Percentiles rank a stretch among this genome's conserved stretches.
phyloP scores from a whole-genome alignment of 2,797 vertebrate species.

The Benthosema pterotum region DNA sequence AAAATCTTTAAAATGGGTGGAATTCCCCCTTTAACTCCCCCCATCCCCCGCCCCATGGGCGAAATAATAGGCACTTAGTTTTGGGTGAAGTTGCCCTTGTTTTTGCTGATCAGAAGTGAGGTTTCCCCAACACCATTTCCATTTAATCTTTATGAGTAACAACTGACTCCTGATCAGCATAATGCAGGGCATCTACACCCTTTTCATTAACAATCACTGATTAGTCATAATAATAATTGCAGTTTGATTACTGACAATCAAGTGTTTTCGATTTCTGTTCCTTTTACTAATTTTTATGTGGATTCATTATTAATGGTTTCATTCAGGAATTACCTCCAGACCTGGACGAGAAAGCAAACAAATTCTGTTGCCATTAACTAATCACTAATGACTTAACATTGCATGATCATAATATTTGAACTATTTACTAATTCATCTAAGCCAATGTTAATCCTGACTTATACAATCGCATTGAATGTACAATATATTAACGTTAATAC shows the following conservation, averaged over 20 bases:
- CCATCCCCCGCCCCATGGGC: not conserved
- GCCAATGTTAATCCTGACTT: slow-evolving; percentile 5
- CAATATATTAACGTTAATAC: slow-evolving; percentile 24
- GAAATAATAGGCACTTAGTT: slow-evolving; percentile 4
- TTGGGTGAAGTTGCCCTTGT: slow-evolving; percentile 5
- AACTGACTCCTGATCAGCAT: slow-evolving; percentile 1
- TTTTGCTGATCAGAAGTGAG: not conserved
- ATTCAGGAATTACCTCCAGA: slow-evolving; percentile 29
- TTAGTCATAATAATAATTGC: not conserved
- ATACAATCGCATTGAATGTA: not conserved
- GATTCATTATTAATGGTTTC: slow-evolving; percentile 12
- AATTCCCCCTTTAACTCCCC: no score
- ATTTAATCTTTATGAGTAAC: not conserved
- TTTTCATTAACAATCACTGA: slow-evolving; percentile 23
- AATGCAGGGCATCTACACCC: slow-evolving; percentile 14
- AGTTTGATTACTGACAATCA: slow-evolving; percentile 8
- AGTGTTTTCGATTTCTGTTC: slow-evolving; percentile 9
- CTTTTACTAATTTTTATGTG: slow-evolving; percentile 32
- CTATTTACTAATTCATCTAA: slow-evolving; percentile 1
- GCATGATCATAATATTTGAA: slow-evolving; percentile 6
- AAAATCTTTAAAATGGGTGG: no score
- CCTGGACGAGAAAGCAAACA: slow-evolving; percentile 2
- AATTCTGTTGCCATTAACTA: slow-evolving; percentile 10
- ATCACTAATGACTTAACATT: slow-evolving; percentile 5
- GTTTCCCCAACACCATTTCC: slow-evolving; percentile 2